Evolutionary conservation across 2,888 invertebrate species (phyloP).

Genomic region (Sesia apiformis): DNA sequence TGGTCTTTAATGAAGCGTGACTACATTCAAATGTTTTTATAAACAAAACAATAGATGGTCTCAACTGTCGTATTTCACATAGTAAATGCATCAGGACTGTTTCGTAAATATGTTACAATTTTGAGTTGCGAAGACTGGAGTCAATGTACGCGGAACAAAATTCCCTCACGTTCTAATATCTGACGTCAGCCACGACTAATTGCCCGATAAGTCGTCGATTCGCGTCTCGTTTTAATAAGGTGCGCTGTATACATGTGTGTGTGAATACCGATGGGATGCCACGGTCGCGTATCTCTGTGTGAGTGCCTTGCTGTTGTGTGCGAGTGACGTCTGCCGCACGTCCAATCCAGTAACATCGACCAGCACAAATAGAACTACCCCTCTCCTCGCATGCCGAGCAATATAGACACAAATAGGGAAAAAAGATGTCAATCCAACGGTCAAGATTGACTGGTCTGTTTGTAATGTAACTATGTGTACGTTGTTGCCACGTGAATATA

Average conservation of each 20-base stretch:
- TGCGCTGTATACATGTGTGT: constrained; percentile 62
- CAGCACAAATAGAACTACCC: constrained; percentile 30
- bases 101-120: too few relatives aligned
- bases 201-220: constrained; percentile 74
- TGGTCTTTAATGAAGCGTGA: too few relatives aligned
- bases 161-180: constrained; percentile 39
- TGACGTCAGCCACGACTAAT: constrained; percentile 68
- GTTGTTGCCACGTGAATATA: constrained; percentile 67
- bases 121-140: constrained; percentile 9
- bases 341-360: constrained; percentile 20
- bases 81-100: too few relatives aligned
- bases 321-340: constrained; percentile 70
- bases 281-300: constrained; percentile 52
- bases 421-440: constrained; percentile 39
- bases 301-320: constrained; percentile 41
- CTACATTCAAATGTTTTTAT: too few relatives aligned
- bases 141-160: constrained; percentile 51
- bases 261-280: constrained; percentile 69
- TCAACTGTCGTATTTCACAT: too few relatives aligned
- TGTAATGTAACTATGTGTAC: constrained; percentile 49
- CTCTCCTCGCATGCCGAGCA: constrained; percentile 27
- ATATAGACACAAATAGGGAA: constrained; percentile 25
- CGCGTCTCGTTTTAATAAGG: constrained; percentile 75
- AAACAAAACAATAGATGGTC: too few relatives aligned
- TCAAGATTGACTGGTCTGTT: constrained; percentile 32